phyloP scores from a whole-genome alignment of 2,888 invertebrate genomes.

The Andrena marginata region DNA sequence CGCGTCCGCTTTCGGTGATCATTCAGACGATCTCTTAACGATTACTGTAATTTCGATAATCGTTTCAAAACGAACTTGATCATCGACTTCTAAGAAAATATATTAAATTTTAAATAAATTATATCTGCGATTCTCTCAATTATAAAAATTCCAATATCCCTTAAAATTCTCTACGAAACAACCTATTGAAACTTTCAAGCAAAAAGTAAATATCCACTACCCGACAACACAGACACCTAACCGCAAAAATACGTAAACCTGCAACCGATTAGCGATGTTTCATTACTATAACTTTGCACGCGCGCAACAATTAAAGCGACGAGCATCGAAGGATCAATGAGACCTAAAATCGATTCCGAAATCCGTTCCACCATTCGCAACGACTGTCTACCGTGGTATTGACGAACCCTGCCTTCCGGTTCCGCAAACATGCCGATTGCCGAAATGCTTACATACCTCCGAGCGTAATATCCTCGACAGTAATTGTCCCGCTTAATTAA shows the following conservation, averaged over 20 bases:
- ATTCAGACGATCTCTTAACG: background rate
- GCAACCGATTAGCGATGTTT: background rate
- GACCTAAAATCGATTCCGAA: background rate
- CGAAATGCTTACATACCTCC: background rate
- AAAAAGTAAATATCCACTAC: too few relatives aligned
- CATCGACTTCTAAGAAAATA: too few relatives aligned
- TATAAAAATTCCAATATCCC: too few relatives aligned
- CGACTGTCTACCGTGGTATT: background rate
- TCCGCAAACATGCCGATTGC: background rate
- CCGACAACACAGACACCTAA: too few relatives aligned
- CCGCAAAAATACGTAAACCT: too few relatives aligned
- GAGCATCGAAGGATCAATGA: too few relatives aligned
- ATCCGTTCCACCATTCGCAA: background rate
- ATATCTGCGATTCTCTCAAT: too few relatives aligned
- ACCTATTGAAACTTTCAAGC: too few relatives aligned
- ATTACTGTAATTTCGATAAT: too few relatives aligned
- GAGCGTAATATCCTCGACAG: conserved; percentile 5
- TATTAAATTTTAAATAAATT: too few relatives aligned
- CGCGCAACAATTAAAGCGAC: background rate
- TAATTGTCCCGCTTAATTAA: conserved; percentile 22
- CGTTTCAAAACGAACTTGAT: too few relatives aligned
- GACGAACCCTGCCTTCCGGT: background rate
- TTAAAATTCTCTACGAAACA: too few relatives aligned
- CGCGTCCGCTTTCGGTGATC: background rate
- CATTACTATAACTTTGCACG: background rate